Percentiles rank a stretch among this genome's conserved stretches.
Evolutionary conservation across 2,797 vertebrate species (phyloP).

Genomic region (Mergus octosetaceus): DNA sequence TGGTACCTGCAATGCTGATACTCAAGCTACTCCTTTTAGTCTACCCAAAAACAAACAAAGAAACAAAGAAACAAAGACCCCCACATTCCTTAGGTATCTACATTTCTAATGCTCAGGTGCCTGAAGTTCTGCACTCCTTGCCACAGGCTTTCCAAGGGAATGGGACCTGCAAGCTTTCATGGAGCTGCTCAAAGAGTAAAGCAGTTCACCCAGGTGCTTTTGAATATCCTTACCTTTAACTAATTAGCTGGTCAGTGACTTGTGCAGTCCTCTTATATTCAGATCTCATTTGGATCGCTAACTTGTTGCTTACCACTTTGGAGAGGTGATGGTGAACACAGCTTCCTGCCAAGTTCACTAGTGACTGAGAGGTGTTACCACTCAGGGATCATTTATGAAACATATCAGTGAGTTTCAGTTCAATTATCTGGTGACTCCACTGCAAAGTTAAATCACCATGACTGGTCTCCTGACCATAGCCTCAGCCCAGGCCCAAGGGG

Average conservation of each 20-base stretch:
- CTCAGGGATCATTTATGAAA: not conserved
- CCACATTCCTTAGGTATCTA: not conserved
- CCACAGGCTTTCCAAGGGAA: not conserved
- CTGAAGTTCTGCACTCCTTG: not conserved
- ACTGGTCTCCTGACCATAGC: not conserved
- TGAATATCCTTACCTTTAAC: not conserved
- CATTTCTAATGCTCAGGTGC: not conserved
- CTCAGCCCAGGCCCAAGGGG: not conserved
- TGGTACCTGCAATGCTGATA: not conserved
- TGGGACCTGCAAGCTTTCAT: not conserved
- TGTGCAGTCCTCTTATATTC: not conserved
- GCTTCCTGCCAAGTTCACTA: not conserved
- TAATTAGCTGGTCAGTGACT: not conserved
- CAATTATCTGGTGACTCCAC: not conserved
- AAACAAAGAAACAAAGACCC: not conserved
- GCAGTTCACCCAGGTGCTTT: not conserved
- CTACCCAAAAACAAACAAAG: not conserved
- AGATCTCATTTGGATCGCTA: not conserved
- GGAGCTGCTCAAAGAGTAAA: not conserved
- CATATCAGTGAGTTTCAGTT: not conserved
- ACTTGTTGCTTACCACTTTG: not conserved
- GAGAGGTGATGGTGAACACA: not conserved
- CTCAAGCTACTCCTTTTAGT: not conserved
- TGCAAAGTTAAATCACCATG: not conserved
- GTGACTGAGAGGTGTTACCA: not conserved